A percentile compares a stretch with the other conserved stretches of the same genome.
phyloP scores from a whole-genome alignment of 2,797 vertebrate species.

The Pipistrellus kuhlii region DNA sequence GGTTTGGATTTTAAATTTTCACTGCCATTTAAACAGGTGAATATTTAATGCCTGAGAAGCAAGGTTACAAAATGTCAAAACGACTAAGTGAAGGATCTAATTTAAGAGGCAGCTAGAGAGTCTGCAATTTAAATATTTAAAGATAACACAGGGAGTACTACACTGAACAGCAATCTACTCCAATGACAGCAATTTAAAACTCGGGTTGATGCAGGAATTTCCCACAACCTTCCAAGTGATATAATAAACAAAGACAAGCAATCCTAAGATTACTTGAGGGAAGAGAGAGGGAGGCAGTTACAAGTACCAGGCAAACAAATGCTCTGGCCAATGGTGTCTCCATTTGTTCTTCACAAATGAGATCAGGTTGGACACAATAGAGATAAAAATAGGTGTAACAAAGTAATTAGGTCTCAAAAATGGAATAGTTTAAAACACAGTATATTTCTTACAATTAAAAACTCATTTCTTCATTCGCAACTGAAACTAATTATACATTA shows the following conservation, averaged over 20 bases:
- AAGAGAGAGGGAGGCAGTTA: background rate
- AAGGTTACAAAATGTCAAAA: slow-evolving; percentile 80
- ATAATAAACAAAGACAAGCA: slow-evolving; percentile 71
- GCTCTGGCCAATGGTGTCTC: slow-evolving; percentile 37
- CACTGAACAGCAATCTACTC: slow-evolving; percentile 71
- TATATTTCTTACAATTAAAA: slow-evolving; percentile 66
- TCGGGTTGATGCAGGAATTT: slow-evolving; percentile 79
- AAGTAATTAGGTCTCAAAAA: slow-evolving; percentile 59
- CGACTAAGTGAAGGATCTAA: slow-evolving; percentile 73
- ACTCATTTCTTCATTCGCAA: slow-evolving; percentile 60
- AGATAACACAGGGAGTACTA: slow-evolving; percentile 76
- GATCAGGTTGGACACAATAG: slow-evolving; percentile 32
- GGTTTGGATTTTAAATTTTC: slow-evolving; percentile 67
- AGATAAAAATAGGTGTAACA: slow-evolving; percentile 58
- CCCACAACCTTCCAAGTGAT: slow-evolving; percentile 66
- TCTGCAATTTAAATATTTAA: slow-evolving; percentile 84
- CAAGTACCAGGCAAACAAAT: slow-evolving; percentile 42
- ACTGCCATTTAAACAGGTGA: slow-evolving; percentile 80
- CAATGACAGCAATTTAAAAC: slow-evolving; percentile 77
- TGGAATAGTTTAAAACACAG: slow-evolving; percentile 6
- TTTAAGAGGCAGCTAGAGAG: slow-evolving; percentile 75
- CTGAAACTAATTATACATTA: slow-evolving; percentile 65
- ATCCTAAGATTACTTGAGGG: slow-evolving; percentile 33
- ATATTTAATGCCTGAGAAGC: slow-evolving; percentile 78
- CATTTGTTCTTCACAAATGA: slow-evolving; percentile 53